phyloP scores from a whole-genome alignment of 64 coral and sea anemone species.

The Acropora yongei region DNA sequence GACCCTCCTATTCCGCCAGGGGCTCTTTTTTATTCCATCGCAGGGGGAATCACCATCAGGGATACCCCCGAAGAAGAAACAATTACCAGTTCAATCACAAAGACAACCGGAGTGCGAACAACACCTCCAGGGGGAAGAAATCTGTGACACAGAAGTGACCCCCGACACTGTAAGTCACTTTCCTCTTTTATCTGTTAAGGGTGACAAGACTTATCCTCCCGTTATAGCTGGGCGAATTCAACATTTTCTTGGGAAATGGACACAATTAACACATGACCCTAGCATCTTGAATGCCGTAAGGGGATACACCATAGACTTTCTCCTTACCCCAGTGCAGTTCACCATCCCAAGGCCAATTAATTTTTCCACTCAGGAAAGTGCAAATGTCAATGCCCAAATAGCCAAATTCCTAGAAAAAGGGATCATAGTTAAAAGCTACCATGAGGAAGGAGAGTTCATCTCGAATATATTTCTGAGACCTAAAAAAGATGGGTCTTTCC shows the following conservation, averaged over 20 bases:
- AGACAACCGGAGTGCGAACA: constrained; percentile 13
- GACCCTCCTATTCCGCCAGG: too few species aligned
- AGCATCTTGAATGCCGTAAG: constrained; percentile 18
- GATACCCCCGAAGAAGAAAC: constrained; percentile 7
- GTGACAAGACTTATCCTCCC: not conserved
- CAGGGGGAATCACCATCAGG: constrained; percentile 22
- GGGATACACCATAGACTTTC: constrained; percentile 47
- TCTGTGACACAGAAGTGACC: constrained; percentile 13
- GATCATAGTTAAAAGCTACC: constrained; percentile 30
- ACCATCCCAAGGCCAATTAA: constrained; percentile 24
- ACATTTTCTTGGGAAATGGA: not conserved
- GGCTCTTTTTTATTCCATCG: too few species aligned
- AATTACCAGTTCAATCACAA: not conserved
- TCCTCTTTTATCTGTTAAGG: constrained; percentile 1
- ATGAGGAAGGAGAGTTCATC: constrained; percentile 52
- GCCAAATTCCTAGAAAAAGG: constrained; percentile 59
- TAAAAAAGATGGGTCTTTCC: constrained; percentile 36
- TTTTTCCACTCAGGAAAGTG: constrained; percentile 1
- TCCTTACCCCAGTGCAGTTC: constrained; percentile 22
- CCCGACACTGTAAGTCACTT: constrained; percentile 2
- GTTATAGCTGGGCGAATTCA: constrained; percentile 17
- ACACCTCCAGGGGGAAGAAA: constrained; percentile 7
- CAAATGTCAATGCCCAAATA: constrained; percentile 46
- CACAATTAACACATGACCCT: constrained; percentile 1
- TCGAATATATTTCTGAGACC: constrained; percentile 7